Evolutionary conservation across 35 echinoderm and acorn worm genomes (phyloP).

Genomic region (Hemicentrotus pulcherrimus): DNA sequence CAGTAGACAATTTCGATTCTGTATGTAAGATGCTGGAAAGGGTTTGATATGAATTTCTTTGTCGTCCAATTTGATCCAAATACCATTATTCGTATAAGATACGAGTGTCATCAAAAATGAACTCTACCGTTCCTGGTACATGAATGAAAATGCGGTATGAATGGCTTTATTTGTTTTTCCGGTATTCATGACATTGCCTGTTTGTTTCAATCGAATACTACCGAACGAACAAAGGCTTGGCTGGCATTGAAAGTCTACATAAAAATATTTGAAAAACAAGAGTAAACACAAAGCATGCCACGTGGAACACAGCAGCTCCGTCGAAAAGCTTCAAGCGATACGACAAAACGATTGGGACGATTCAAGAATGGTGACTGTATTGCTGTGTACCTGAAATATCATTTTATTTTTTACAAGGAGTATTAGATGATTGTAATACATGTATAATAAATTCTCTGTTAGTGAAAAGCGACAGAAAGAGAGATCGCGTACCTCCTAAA

Average conservation of each 20-base stretch:
- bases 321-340: background rate
- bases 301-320: too few species aligned
- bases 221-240: background rate
- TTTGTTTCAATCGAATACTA: background rate
- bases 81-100: background rate
- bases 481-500: too few species aligned
- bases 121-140: too few species aligned
- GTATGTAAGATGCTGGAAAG: too few species aligned
- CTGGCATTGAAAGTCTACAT: background rate
- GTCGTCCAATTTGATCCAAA: too few species aligned
- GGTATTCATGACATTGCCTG: background rate
- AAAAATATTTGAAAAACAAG: background rate
- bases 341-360: background rate
- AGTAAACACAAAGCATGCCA: background rate
- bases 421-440: background rate
- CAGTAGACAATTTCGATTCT: too few species aligned
- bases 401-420: background rate
- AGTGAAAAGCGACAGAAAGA: too few species aligned
- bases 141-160: background rate
- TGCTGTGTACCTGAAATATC: background rate
- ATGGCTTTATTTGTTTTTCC: background rate
- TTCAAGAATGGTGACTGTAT: background rate
- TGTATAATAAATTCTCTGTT: too few species aligned
- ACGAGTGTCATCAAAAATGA: background rate
- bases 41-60: too few species aligned